These are phyloP conservation scores for Drosophila koepferae DNA, from an alignment of 2,888 invertebrate species.

Conservation along the genomic window DNA sequence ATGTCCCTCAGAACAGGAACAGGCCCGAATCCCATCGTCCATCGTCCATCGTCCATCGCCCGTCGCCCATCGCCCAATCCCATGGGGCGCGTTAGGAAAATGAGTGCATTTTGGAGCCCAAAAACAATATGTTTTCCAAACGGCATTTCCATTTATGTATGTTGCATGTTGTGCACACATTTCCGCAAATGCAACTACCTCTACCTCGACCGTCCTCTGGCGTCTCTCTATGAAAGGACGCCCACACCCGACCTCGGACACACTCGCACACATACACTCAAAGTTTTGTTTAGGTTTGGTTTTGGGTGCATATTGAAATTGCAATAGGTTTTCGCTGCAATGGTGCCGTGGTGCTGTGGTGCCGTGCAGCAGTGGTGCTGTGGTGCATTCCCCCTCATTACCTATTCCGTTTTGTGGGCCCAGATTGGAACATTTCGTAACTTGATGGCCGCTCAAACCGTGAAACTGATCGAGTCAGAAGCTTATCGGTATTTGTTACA, in stretches of 20 bases:
- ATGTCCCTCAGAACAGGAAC: constrained; percentile 12
- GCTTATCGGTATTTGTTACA: constrained; percentile 37
- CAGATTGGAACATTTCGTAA: constrained; percentile 63
- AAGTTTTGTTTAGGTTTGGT: constrained; percentile 44
- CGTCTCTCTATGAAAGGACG: constrained; percentile 11
- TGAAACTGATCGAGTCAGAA: constrained; percentile 43
- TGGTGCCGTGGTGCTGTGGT: constrained; percentile 1
- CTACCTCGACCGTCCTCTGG: neutral
- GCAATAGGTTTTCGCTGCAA: constrained; percentile 41
- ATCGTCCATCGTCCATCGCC: neutral
- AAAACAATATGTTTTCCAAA: constrained; percentile 81
- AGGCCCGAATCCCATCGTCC: neutral
- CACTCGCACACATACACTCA: constrained; percentile 53
- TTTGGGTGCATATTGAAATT: constrained; percentile 51
- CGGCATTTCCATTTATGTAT: constrained; percentile 79
- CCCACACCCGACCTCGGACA: constrained; percentile 40
- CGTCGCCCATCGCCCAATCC: constrained; percentile 13
- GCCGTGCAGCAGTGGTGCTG: constrained; percentile 6
- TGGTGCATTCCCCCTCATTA: constrained; percentile 35
- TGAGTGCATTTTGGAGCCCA: constrained; percentile 78
- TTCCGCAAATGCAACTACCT: constrained; percentile 73
- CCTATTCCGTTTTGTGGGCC: constrained; percentile 52
- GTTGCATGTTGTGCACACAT: constrained; percentile 81
- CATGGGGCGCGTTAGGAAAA: constrained; percentile 76
- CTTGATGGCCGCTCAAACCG: constrained; percentile 34